Conservation (phyloP, 2,797 vertebrate genomes). For the Pteropus rufus region DNA sequence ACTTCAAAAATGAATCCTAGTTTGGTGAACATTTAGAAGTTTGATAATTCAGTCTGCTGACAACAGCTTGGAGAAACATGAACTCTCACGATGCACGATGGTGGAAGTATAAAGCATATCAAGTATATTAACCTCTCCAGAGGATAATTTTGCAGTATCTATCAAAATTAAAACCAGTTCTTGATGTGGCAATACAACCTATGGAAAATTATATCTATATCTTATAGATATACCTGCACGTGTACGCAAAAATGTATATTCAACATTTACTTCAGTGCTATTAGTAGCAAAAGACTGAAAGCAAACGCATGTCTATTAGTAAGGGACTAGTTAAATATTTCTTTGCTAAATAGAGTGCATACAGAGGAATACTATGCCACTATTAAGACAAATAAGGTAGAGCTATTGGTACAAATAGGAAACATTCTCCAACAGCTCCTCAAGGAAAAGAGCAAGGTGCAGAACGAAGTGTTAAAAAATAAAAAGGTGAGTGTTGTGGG, state of each 20-base stretch:
- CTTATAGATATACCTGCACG: background rate
- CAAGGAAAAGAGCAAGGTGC: background rate
- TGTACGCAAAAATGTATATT: background rate
- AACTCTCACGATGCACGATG: background rate
- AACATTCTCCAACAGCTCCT: background rate
- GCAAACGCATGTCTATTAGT: background rate
- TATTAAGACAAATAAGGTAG: background rate
- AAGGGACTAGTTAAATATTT: background rate
- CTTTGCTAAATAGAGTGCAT: background rate
- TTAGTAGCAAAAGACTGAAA: background rate
- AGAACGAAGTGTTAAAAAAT: background rate
- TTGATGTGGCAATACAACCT: background rate
- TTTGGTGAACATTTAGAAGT: background rate
- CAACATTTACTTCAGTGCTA: background rate
- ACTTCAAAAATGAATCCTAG: background rate
- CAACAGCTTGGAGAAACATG: background rate
- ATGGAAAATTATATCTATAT: background rate
- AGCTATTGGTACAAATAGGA: background rate
- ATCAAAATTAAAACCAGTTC: background rate
- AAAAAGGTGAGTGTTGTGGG: background rate
- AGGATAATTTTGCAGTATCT: background rate
- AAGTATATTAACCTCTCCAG: background rate
- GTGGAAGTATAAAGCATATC: background rate
- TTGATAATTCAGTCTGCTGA: background rate
- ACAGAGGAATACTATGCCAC: background rate